Base-by-base conservation (phyloP, 2,113 vertebrate genomes). In the Cranoglanis bouderius region DNA sequence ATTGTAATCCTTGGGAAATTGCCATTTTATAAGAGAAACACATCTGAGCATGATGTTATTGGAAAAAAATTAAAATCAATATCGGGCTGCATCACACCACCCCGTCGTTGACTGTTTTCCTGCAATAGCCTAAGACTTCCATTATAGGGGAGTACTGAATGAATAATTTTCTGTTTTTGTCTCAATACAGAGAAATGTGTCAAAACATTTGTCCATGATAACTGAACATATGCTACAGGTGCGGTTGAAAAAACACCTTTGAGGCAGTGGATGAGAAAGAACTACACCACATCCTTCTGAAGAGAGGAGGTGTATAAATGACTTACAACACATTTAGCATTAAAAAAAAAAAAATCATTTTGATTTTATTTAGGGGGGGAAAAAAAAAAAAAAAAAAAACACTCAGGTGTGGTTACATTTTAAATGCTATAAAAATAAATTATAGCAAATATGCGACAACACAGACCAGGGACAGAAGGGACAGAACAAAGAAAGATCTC, bases 351-450 rank as follows among this genome's bases (percentile, higher is more conserved):
- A 0, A 9, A 43, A 43, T 3, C 40, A 38, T 18, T 59, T 55
- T 57, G 13, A 83, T 55, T 86, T 90, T 86, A 88, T 90, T 88
- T 7, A 82, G 51, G n/a, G n/a, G n/a, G n/a, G n/a, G n/a, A n/a
- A n/a, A n/a, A n/a, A n/a, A n/a, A n/a, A n/a, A n/a, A 74, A 81
- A 74, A 26, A 63, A 53, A 8, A 35, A 53, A 32, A 55, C n/a
- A 59, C 2, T 35, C 35, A 21, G 14, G 12, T 78, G 38, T 8
- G 43, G 4, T 61, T 63, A 14, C 55, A 46, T 78, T 63, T 59
- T 2, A 57, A 82, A 40, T 14, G 49, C 35, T 40, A 46, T 74
- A 63, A 82, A 88, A 80, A 86, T 55, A 35, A 78, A 59, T 55
- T 55, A 57, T 26, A 85, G 29, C 46, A 81, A 49, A 21, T 51